Evolutionary conservation across 1,140 invertebrate genomes (phyloP), one percentile per base, ranked within the genome.

Genomic region (Brachionus rubens): DNA sequence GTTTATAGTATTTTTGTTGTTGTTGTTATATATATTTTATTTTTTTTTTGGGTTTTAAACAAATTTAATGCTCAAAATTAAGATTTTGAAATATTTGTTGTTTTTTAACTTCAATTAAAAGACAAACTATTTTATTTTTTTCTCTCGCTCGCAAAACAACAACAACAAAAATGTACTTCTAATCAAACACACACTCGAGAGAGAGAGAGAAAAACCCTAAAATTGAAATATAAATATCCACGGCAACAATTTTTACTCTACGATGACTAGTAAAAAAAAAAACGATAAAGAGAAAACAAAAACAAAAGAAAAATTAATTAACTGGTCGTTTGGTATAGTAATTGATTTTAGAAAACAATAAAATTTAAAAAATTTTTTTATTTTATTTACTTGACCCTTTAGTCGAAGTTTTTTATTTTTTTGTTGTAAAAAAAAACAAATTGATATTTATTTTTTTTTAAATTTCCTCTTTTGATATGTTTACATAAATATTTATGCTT

Each of bases 41-140:
- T n/a, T n/a, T n/a, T n/a, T n/a, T n/a, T n/a, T n/a, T n/a, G n/a
- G n/a, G n/a, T n/a, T n/a, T n/a, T n/a, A n/a, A n/a, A n/a, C 50
- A 54, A 28, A 54, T 28, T 54, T 54, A 54, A 24, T 28, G 50
- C 50, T 54, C 24, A 54, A 54, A 54, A 54, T 54, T 54, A 54
- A 54, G 50, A 54, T 54, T 36, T 36, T 36, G 33, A 36, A 36
- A 36, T 36, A 36, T 36, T 36, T 59, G 28, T 59, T 59, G 54
- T 59, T 59, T 59, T 59, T 59, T 59, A 59, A 59, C 54, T 59
- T 59, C 54, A 59, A 33, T 59, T 59, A 59, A 59, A 59, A 59
- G 54, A 59, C 54, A 59, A 59, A 59, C 54, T 59, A 26, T 59
- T 36, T 36, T 36, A 30, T 59, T 59, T 59, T 59, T 26, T 33